A percentile compares a stretch with the other conserved stretches of the same genome.
Evolutionary conservation across 2,888 invertebrate species (phyloP).

Genomic region (Dermolepida albohirtum): DNA sequence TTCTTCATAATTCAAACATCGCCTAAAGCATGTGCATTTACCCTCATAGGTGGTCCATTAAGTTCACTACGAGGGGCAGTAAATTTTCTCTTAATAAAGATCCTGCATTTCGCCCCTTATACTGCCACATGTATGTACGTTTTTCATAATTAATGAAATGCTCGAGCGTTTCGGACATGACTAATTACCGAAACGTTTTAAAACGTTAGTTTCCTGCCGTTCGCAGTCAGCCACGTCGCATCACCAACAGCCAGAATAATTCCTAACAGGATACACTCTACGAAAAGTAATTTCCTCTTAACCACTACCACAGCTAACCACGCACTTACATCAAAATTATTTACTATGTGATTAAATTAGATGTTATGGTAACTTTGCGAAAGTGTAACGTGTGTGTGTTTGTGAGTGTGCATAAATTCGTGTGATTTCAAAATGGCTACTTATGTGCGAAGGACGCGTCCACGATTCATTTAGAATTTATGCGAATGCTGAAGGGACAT

Average conservation of each 20-base stretch:
- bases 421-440: neutral
- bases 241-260: neutral
- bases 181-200: slow-evolving; percentile 19
- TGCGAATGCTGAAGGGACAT: too few relatives aligned
- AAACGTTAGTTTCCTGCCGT: slow-evolving; percentile 7
- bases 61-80: too few relatives aligned
- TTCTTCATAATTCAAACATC: too few relatives aligned
- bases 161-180: neutral
- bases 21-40: too few relatives aligned
- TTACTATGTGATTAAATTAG: slow-evolving; percentile 12
- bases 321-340: slow-evolving; percentile 9
- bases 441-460: too few relatives aligned
- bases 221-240: neutral
- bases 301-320: neutral
- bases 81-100: too few relatives aligned
- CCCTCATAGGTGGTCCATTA: too few relatives aligned
- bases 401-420: neutral
- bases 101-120: too few relatives aligned
- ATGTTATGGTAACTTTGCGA: neutral
- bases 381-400: neutral
- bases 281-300: slow-evolving; percentile 9
- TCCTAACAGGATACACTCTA: slow-evolving; percentile 4
- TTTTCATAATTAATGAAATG: slow-evolving; percentile 8
- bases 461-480: too few relatives aligned
- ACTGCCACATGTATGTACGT: neutral